Conservation (phyloP, 1,140 invertebrate species). For the Drosophila rhopaloa region DNA sequence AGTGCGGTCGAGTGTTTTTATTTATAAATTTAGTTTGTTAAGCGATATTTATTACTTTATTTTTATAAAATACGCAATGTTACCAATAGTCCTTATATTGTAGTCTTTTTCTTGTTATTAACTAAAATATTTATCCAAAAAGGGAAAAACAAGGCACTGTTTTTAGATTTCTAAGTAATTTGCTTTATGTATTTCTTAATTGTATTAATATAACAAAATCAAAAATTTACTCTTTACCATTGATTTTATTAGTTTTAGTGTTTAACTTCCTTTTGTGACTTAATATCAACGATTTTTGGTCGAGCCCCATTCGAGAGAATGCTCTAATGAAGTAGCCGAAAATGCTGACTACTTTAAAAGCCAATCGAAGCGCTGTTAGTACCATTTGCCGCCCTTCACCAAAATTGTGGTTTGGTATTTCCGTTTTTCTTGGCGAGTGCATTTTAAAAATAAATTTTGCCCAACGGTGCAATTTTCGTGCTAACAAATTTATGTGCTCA, state of each 20-base stretch:
- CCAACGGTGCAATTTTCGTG: slow-evolving; percentile 75
- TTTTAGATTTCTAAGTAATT: too few relatives aligned
- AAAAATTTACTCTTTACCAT: too few relatives aligned
- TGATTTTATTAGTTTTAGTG: background rate
- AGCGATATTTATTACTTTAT: background rate
- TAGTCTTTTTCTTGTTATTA: too few relatives aligned
- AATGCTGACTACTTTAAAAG: slow-evolving; percentile 23
- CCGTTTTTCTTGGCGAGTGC: slow-evolving; percentile 29
- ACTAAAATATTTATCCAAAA: too few relatives aligned
- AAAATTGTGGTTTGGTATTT: slow-evolving; percentile 37
- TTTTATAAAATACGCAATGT: too few relatives aligned
- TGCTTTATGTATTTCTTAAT: too few relatives aligned
- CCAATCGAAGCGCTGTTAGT: slow-evolving; percentile 45
- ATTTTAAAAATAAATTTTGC: slow-evolving; percentile 79
- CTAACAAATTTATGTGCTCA: slow-evolving; percentile 81
- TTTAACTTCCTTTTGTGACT: background rate
- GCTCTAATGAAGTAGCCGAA: slow-evolving; percentile 31
- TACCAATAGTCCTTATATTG: too few relatives aligned
- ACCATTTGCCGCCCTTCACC: slow-evolving; percentile 42
- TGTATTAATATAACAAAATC: too few relatives aligned
- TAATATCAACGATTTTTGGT: background rate
- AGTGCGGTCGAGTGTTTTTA: slow-evolving; percentile 24
- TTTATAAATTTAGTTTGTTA: slow-evolving; percentile 12
- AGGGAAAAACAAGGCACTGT: too few relatives aligned
- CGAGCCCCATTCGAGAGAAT: slow-evolving; percentile 4